A percentile compares a stretch with the other conserved stretches of the same genome.
phyloP scores from a whole-genome alignment of 2,888 invertebrate genomes.

The Trachelus iudaicus region DNA sequence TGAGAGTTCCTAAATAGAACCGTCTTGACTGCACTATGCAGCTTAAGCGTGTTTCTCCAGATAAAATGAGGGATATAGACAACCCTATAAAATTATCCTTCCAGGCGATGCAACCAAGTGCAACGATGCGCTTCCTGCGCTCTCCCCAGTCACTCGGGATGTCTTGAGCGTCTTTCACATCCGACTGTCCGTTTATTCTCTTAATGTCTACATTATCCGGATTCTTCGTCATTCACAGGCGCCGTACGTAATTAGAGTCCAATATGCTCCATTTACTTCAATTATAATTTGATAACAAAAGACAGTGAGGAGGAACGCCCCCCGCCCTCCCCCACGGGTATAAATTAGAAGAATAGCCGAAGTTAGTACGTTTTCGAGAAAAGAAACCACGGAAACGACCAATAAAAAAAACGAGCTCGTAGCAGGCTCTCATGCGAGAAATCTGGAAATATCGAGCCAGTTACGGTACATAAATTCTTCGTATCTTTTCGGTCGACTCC shows the following conservation, averaged over 20 bases:
- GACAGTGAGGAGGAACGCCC: no score
- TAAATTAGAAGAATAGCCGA: neutral
- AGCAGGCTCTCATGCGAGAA: neutral
- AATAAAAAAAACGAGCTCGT: slow-evolving; percentile 1
- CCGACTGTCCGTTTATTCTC: neutral
- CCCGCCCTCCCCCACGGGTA: no score
- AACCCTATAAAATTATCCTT: neutral
- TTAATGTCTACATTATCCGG: neutral
- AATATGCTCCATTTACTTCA: no score
- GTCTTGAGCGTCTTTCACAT: neutral
- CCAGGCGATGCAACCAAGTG: neutral
- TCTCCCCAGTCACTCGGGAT: neutral
- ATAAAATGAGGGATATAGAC: neutral
- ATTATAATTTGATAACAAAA: no score
- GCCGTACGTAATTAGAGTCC: no score
- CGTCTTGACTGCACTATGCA: neutral
- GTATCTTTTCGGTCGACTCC: neutral
- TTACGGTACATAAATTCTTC: slow-evolving; percentile 12
- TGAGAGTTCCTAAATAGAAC: slow-evolving; percentile 1
- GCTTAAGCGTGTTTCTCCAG: neutral
- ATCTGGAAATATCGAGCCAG: slow-evolving; percentile 1
- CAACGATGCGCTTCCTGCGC: neutral
- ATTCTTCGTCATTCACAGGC: no score
- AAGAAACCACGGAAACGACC: neutral
- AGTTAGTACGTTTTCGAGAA: neutral